Evolutionary conservation across 53 echinoderm and acorn worm genomes (phyloP), one percentile per base, ranked within the genome.

Genomic region (Antedon mediterranea): DNA sequence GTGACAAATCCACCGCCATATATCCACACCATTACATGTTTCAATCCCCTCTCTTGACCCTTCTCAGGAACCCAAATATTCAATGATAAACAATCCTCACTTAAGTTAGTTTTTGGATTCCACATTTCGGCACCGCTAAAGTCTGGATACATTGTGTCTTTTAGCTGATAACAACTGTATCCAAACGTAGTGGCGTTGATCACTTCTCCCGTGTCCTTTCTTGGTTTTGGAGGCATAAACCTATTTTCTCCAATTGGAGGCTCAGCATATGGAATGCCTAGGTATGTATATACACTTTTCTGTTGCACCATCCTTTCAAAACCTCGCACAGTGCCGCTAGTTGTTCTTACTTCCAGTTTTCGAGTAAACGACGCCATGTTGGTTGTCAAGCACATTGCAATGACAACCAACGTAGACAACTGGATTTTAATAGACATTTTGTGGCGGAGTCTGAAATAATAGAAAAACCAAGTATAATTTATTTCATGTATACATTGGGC

Each of bases 21-120:
- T 44, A 98, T 98, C 98, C 98, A 98, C 11, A 98, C 92, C 98
- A 98, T 98, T 0, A 98, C 92, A 0, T 92, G 71, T 73, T 90
- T 30, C 20, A 78, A 37, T 23, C 81, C 82, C 13, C 79, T 78
- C 20, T 27, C 28, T 0, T 43, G 73, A 3, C 11, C 18, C 72
- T 73, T 43, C 20, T 73, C 34, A 31, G 98, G 98, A 4, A 86
- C 81, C 98, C 98, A 98, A 0, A 98, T 84, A 43, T 90, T 92
- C 32, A 92, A 29, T 32, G 77, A 81, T 15, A 92, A 86, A 34
- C 98, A 98, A 71, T 92, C 92, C 33, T 98, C 98, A 30, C 85
- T 84, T 72, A 90, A 74, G 71, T 90, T 86, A 31, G 78, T 75
- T 29, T 92, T 86, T 0, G 88, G 85, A 74, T 98, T 91, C 98